Conservation (phyloP, 2,113 vertebrate species). For the Atlantisia rogersi region DNA sequence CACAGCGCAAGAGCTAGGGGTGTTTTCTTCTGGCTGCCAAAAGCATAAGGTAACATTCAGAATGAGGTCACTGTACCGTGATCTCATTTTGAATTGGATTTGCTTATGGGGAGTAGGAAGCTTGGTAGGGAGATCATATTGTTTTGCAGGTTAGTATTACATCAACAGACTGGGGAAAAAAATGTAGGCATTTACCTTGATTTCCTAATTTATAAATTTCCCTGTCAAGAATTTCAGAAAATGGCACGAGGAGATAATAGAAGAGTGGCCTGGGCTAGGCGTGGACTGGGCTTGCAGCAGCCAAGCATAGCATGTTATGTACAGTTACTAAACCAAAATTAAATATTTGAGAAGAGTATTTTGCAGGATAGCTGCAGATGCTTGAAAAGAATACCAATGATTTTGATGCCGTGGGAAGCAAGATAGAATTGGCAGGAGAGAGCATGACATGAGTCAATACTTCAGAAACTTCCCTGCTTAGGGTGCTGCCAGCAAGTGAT, state of each 20-base stretch:
- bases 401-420: not conserved
- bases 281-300: not conserved
- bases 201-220: not conserved
- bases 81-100: slow-evolving; percentile 34
- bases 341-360: not conserved
- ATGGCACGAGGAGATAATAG: not conserved
- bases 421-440: not conserved
- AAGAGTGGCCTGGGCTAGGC: not conserved
- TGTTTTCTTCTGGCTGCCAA: slow-evolving; percentile 47
- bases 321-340: not conserved
- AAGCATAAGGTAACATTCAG: slow-evolving; percentile 44
- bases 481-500: not conserved
- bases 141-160: not conserved
- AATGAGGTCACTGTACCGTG: slow-evolving; percentile 5
- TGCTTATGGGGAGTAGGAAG: not conserved
- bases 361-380: not conserved
- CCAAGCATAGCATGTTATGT: not conserved
- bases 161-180: not conserved
- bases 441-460: not conserved
- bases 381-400: not conserved
- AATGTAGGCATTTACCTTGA: not conserved
- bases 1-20: not conserved
- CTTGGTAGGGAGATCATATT: not conserved
- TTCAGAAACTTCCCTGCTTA: not conserved
- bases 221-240: not conserved